A percentile compares a stretch with the other conserved stretches of the same genome.
phyloP scores from a whole-genome alignment of 2,888 invertebrate genomes.

The Cephus pygmeus region DNA sequence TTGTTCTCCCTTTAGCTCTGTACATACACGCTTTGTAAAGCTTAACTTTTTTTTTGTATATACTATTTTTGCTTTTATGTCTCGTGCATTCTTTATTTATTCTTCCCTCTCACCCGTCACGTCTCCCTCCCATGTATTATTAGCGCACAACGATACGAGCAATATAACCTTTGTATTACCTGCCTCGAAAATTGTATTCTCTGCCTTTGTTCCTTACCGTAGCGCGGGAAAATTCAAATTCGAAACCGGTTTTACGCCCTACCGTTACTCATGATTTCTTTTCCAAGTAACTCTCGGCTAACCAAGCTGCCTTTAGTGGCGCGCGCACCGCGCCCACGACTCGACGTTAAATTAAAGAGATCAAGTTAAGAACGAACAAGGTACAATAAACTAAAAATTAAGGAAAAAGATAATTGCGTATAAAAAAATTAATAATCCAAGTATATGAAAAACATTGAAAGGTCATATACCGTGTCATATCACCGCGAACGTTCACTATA shows the following conservation, averaged over 20 bases:
- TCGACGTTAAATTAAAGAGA: neutral
- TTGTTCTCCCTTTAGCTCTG: conserved; percentile 37
- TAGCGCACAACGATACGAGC: neutral
- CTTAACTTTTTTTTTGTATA: neutral
- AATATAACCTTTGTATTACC: conserved; percentile 24
- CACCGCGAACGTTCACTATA: neutral
- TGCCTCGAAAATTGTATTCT: conserved; percentile 30
- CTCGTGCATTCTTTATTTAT: neutral
- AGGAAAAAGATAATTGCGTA: neutral
- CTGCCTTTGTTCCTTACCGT: conserved; percentile 25
- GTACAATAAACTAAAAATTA: too few relatives aligned
- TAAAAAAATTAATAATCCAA: neutral
- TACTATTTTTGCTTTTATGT: neutral
- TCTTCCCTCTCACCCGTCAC: neutral
- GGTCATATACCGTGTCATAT: neutral
- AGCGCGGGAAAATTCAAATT: neutral
- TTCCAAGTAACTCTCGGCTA: neutral
- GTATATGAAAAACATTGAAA: neutral
- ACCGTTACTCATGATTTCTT: neutral
- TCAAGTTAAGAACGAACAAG: neutral
- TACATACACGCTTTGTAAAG: conserved; percentile 26
- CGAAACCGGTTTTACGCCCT: neutral
- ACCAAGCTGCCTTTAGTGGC: neutral
- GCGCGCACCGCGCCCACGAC: neutral
- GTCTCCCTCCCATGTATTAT: neutral